A percentile compares a stretch with the other conserved stretches of the same genome.
Conservation (phyloP, 1,140 invertebrate genomes). For the Calephelis virginiensis region DNA sequence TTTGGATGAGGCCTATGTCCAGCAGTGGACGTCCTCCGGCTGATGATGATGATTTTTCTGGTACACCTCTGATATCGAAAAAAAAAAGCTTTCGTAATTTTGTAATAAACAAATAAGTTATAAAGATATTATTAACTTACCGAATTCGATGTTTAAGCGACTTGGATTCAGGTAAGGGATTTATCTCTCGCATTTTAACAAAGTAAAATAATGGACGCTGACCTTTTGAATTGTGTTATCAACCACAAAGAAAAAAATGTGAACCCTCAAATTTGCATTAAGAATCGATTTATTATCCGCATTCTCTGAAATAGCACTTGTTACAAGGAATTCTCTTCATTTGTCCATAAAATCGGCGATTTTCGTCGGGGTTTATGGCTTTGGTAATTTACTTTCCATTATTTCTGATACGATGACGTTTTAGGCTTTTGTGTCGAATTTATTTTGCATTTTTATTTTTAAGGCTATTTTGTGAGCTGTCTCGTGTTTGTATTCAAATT, state of each 20-base stretch:
- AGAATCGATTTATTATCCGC: slow-evolving; percentile 5
- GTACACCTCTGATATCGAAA: too few relatives aligned
- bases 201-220: background rate
- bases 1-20: too few relatives aligned
- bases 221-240: slow-evolving; percentile 10
- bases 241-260: slow-evolving; percentile 3
- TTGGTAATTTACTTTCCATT: slow-evolving; percentile 6
- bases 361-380: slow-evolving; percentile 2
- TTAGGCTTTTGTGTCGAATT: background rate
- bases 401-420: background rate
- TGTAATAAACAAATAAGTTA: too few relatives aligned
- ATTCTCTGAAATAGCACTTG: background rate
- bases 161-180: background rate
- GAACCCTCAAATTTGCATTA: slow-evolving; percentile 12
- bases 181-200: slow-evolving; percentile 2
- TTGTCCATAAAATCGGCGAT: slow-evolving; percentile 3
- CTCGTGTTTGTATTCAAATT: too few relatives aligned
- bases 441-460: background rate
- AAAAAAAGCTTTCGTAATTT: too few relatives aligned
- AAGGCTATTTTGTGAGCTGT: too few relatives aligned
- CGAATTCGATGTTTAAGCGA: too few relatives aligned
- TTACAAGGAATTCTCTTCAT: slow-evolving; percentile 9
- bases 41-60: too few relatives aligned
- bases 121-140: too few relatives aligned
- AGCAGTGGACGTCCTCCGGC: too few relatives aligned